phyloP scores from a whole-genome alignment of 2,113 vertebrate species.

The Strix uralensis region DNA sequence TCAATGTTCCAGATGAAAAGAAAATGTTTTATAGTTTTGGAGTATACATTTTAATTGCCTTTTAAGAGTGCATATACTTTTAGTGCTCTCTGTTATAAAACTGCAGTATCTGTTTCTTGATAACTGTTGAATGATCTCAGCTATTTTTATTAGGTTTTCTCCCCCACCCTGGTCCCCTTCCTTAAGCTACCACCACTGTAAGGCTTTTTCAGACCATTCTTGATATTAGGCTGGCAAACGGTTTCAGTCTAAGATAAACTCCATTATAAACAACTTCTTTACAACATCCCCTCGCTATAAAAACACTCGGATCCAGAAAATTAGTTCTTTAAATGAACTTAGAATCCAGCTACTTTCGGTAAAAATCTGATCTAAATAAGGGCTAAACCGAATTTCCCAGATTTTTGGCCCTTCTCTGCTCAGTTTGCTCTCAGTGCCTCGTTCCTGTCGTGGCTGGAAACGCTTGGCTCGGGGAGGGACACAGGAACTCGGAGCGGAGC shows the following conservation, averaged over 20 bases:
- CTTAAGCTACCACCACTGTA: slow-evolving; percentile 72
- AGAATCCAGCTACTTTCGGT: slow-evolving; percentile 48
- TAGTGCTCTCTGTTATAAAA: slow-evolving; percentile 84
- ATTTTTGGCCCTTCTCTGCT: neutral
- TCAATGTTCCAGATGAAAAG: slow-evolving; percentile 90
- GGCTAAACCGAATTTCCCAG: neutral
- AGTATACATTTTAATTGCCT: slow-evolving; percentile 83
- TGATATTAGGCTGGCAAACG: slow-evolving; percentile 62
- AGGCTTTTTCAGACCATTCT: slow-evolving; percentile 68
- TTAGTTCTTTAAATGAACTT: slow-evolving; percentile 73
- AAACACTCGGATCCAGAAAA: slow-evolving; percentile 71
- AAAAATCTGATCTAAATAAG: neutral
- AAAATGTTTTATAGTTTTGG: slow-evolving; percentile 89
- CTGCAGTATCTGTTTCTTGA: slow-evolving; percentile 87
- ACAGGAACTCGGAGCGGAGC: neutral
- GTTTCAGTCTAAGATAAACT: slow-evolving; percentile 57
- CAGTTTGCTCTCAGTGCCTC: neutral
- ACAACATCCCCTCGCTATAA: slow-evolving; percentile 68
- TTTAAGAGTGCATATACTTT: slow-evolving; percentile 85
- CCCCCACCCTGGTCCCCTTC: slow-evolving; percentile 59
- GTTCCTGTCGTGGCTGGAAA: rapidly evolving
- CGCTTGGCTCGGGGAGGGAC: neutral
- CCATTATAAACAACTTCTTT: slow-evolving; percentile 77
- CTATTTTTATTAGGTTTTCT: slow-evolving; percentile 84
- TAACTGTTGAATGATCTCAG: slow-evolving; percentile 85